These are phyloP conservation scores for Eristalis arbustorum DNA, from an alignment of 2,888 invertebrate genomes.

Conservation along the genomic window DNA sequence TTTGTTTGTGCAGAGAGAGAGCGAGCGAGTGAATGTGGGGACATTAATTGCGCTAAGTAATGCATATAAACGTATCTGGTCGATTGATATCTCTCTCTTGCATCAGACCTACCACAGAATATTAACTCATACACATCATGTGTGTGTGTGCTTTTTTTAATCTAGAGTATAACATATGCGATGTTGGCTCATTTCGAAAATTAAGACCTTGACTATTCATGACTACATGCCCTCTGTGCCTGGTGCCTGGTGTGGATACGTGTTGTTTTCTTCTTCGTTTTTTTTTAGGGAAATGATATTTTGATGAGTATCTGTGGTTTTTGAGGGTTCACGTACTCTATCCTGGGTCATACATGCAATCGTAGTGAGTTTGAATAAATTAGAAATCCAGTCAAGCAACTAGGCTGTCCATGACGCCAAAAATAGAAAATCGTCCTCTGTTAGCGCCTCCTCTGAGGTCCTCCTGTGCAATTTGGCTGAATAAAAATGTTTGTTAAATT, in stretches of 20 bases:
- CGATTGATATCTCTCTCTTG: conserved; percentile 53
- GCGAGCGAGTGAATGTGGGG: conserved; percentile 11
- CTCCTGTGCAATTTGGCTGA: conserved; percentile 54
- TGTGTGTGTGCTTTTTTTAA: conserved; percentile 4
- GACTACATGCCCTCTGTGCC: conserved; percentile 13
- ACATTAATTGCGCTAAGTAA: conserved; percentile 69
- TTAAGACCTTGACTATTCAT: conserved; percentile 57
- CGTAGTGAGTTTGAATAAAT: neutral
- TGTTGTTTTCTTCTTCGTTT: neutral
- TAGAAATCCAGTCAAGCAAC: neutral
- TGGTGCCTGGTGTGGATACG: neutral
- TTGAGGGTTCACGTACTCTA: too few relatives aligned
- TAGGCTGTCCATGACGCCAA: too few relatives aligned
- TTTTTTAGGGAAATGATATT: conserved; percentile 3
- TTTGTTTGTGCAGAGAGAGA: neutral
- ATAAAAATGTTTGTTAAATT: conserved; percentile 55
- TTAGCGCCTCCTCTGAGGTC: conserved; percentile 31
- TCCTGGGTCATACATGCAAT: too few relatives aligned
- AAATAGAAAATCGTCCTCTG: too few relatives aligned
- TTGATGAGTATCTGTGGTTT: neutral
- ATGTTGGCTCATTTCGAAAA: conserved; percentile 57
- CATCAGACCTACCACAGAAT: conserved; percentile 48
- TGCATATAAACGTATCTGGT: conserved; percentile 63
- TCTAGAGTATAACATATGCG: conserved; percentile 60
- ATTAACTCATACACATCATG: conserved; percentile 29